Evolutionary conservation across 2,113 vertebrate genomes (phyloP).

Genomic region (Dinomys branickii): DNA sequence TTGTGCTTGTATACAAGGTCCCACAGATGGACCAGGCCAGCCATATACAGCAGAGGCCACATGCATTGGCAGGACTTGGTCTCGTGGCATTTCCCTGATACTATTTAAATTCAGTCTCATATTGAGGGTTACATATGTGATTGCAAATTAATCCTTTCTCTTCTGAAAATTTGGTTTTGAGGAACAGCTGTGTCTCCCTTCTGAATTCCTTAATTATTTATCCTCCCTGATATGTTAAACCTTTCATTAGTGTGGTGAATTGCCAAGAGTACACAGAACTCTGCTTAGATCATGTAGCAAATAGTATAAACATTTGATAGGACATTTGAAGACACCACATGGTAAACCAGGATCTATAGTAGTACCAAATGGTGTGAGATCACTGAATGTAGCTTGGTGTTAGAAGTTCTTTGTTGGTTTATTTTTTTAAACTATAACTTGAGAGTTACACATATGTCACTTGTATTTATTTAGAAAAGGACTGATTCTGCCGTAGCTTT

Average conservation of each 20-base stretch:
- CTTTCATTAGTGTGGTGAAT: slow-evolving; percentile 76
- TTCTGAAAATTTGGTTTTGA: slow-evolving; percentile 80
- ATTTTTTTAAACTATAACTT: slow-evolving; percentile 28
- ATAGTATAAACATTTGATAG: slow-evolving; percentile 75
- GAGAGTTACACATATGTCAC: background rate
- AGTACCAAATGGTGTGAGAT: background rate
- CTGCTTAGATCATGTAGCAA: slow-evolving; percentile 78
- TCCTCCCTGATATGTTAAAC: slow-evolving; percentile 74
- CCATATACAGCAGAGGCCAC: slow-evolving; percentile 37
- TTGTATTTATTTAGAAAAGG: background rate
- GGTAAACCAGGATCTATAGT: slow-evolving; percentile 68
- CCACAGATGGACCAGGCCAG: slow-evolving; percentile 29
- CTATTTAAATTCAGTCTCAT: slow-evolving; percentile 42
- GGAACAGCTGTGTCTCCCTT: slow-evolving; percentile 80
- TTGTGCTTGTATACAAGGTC: background rate
- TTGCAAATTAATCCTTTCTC: slow-evolving; percentile 73
- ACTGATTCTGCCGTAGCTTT: slow-evolving; percentile 9
- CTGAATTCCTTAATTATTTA: slow-evolving; percentile 79
- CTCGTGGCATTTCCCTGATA: slow-evolving; percentile 6
- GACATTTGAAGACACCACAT: slow-evolving; percentile 72
- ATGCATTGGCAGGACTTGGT: slow-evolving; percentile 1
- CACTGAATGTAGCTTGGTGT: background rate
- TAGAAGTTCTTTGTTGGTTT: slow-evolving; percentile 52
- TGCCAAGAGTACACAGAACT: slow-evolving; percentile 74
- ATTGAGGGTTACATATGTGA: slow-evolving; percentile 60